These are phyloP conservation scores for Campoplex capitator DNA, from an alignment of 2,888 invertebrate species.

Conservation along the genomic window DNA sequence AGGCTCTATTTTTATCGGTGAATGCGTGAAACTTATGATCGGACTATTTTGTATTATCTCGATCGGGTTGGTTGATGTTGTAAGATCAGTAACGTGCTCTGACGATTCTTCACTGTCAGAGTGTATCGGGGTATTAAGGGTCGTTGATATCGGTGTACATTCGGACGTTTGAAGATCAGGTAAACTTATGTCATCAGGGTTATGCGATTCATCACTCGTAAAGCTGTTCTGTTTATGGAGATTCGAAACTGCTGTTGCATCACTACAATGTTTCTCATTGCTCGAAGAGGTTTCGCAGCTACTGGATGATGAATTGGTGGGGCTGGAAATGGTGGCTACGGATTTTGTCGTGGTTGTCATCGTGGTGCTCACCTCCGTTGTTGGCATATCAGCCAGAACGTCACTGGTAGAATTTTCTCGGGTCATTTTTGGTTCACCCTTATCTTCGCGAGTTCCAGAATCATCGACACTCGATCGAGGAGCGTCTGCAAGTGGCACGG, in stretches of 20 bases:
- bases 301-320: constrained; percentile 10
- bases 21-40: constrained; percentile 82
- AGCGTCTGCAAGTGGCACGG: neutral
- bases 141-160: constrained; percentile 82
- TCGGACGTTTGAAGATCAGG: constrained; percentile 82
- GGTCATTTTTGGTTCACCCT: neutral
- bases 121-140: constrained; percentile 82
- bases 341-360: constrained; percentile 11
- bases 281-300: constrained; percentile 14
- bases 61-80: constrained; percentile 79
- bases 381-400: neutral
- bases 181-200: constrained; percentile 82
- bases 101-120: constrained; percentile 83
- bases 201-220: constrained; percentile 79
- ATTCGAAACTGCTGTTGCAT: constrained; percentile 40
- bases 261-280: neutral
- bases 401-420: neutral
- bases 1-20: constrained; percentile 78
- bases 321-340: neutral
- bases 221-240: constrained; percentile 78
- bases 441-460: neutral
- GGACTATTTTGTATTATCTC: constrained; percentile 82
- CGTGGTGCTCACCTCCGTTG: neutral
- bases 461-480: neutral
- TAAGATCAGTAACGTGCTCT: constrained; percentile 72